Evolutionary conservation across 2,113 vertebrate genomes (phyloP), one percentile per base, ranked within the genome.

Genomic region (Prinia subflava): DNA sequence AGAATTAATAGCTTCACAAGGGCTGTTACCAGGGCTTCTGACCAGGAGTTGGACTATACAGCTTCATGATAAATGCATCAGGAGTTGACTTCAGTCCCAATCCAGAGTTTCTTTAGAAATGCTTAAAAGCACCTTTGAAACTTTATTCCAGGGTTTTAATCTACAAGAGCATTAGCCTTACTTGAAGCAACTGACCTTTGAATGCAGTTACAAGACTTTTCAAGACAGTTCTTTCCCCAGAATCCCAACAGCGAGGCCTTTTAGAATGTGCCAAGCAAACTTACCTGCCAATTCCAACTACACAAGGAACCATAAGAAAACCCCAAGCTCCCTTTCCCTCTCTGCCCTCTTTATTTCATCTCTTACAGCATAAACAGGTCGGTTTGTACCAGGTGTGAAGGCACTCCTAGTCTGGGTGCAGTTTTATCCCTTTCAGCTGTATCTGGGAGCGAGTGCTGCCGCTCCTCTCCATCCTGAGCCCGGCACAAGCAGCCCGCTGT

Each of bases 381-480:
- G 30, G 21, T 60, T 41, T 53, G 4, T 31, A 46, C 3, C 47
- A 87, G 25, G 14, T 79, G 44, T 28, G 10, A 68, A 68, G 39
- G 21, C 49, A 59, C 46, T 37, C 49, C 57, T 41, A 4, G 22
- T 37, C 9, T 16, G 35, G 13, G 42, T 53, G 74, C 21, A 35
- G 50, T 25, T 33, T 22, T 31, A 39, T 7, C 21, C 11, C 44
- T 71, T 33, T 2, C 47, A 89, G 77, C n/a, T 73, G 44, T n/a
- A 31, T 52, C 10, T 20, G 8, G 25, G 13, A 15, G 7, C 0
- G 0, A 4, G 4, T 56, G 42, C 6, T 56, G 42, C 6, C 0
- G 15, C 28, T 24, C 2, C 0, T 15, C 28, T 52, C 13, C 37
- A 28, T 27, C 21, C 37, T 0, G 2, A 68, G 30, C 30, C 49